These are phyloP conservation scores for Ischnus inquisitorius DNA, from an alignment of 2,888 invertebrate genomes.

Conservation along the genomic window DNA sequence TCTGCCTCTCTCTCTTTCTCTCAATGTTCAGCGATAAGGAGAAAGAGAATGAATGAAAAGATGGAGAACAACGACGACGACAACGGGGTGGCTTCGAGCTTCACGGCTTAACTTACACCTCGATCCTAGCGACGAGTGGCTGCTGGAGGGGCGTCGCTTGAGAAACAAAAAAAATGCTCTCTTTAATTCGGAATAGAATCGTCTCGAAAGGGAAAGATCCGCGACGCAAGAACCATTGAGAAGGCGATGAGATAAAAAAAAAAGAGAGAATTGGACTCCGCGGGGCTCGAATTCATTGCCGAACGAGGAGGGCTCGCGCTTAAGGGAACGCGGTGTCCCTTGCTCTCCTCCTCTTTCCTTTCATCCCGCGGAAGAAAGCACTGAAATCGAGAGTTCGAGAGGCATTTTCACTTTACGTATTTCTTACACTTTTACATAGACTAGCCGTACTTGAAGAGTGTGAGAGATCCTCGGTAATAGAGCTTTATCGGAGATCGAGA, in stretches of 20 bases:
- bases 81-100: background rate
- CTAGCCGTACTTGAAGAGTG: background rate
- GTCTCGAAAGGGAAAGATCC: background rate
- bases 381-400: slow-evolving; percentile 22
- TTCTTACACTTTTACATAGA: slow-evolving; percentile 7
- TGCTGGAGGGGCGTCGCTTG: background rate
- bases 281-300: slow-evolving; percentile 26
- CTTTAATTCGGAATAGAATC: slow-evolving; percentile 47
- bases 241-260: slow-evolving; percentile 30
- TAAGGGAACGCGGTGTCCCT: background rate
- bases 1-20: background rate
- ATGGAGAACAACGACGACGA: slow-evolving; percentile 21
- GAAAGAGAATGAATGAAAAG: slow-evolving; percentile 9
- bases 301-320: background rate
- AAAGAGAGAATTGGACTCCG: slow-evolving; percentile 30
- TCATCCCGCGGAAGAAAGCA: background rate
- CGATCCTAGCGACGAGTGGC: slow-evolving; percentile 19
- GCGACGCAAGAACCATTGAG: slow-evolving; percentile 10
- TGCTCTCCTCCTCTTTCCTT: background rate
- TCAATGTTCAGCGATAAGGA: background rate
- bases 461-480: slow-evolving; percentile 19
- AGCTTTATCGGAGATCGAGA: slow-evolving; percentile 31
- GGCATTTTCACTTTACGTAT: background rate
- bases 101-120: slow-evolving; percentile 38
- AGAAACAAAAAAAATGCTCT: slow-evolving; percentile 23